Evolutionary conservation across 2,113 vertebrate genomes (phyloP), one percentile per base, ranked within the genome.

Genomic region (Sus scrofa): DNA sequence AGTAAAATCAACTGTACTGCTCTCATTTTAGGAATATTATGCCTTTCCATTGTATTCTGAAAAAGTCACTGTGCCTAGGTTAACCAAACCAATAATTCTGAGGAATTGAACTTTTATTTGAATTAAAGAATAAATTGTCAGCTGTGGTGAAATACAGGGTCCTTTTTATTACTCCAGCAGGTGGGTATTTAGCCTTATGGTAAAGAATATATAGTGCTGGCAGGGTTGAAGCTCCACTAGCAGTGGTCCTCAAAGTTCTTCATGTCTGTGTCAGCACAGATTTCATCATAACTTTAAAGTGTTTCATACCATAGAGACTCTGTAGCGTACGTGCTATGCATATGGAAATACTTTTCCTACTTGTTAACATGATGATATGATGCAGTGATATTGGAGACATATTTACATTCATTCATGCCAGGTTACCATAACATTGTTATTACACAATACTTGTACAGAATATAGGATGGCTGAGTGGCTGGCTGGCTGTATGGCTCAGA

Each of bases 251-350:
- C 96, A 83, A 93, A 93, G 65, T 75, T 71, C 89, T 87, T 88
- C 63, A 18, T 93, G 73, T 94, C 83, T 96, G 68, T 81, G 78
- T 94, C 87, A 94, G 67, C 50, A 95, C 56, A 86, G 63, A 95
- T 93, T 96, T 86, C 78, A 79, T 82, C 89, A 50, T 94, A 92
- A 96, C 82, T 96, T 94, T 74, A n/a, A 96, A 96, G 39, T 93
- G 73, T 91, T 93, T 93, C 81, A 83, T 89, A 79, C 39, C 94
- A 93, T 63, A 89, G 93, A 89, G 96, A 89, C 89, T 74, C 74
- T 94, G 44, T 52, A 93, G 58, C 83, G 3, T 44, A 75, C 84
- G 58, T 95, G 73, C 85, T 91, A 62, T 93, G 73, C 52, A 94
- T 58, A 89, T 74, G 95, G 90, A 96, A 95, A 95, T 39, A 83